These are phyloP conservation scores for Euura lappo DNA, from an alignment of 1,140 invertebrate genomes.

Conservation along the genomic window DNA sequence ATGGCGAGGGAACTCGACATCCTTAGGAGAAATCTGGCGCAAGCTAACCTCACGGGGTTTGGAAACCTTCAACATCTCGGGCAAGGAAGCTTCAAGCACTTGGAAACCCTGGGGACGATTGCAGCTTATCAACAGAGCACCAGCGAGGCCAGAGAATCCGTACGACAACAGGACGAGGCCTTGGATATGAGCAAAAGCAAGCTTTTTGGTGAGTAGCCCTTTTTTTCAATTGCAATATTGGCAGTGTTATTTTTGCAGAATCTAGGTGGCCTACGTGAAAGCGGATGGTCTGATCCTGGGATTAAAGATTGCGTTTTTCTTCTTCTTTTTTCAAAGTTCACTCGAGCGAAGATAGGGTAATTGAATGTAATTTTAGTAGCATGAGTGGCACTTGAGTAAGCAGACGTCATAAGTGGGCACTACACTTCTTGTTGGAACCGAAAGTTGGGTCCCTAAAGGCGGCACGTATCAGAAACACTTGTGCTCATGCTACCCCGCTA, in stretches of 20 bases:
- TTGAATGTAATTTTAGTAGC: constrained; percentile 62
- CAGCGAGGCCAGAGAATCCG: constrained; percentile 41
- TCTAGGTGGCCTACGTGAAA: too few species aligned
- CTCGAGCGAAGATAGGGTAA: constrained; percentile 55
- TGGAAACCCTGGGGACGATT: constrained; percentile 39
- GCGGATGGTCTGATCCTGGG: too few species aligned
- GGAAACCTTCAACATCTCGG: constrained; percentile 30
- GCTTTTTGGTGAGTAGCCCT: constrained; percentile 48
- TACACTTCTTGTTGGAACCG: constrained; percentile 44
- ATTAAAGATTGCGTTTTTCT: too few species aligned
- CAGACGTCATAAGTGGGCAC: constrained; percentile 58
- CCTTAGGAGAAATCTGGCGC: constrained; percentile 48
- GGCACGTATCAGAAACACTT: background rate
- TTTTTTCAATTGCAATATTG: too few species aligned
- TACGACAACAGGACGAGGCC: constrained; percentile 54
- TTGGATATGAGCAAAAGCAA: constrained; percentile 60
- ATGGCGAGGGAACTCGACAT: constrained; percentile 49
- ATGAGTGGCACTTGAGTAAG: constrained; percentile 57
- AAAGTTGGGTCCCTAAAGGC: constrained; percentile 20
- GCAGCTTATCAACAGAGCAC: constrained; percentile 32
- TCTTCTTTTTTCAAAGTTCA: constrained; percentile 47
- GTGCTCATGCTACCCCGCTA: background rate
- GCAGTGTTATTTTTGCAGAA: too few species aligned
- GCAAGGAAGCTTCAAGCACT: constrained; percentile 39
- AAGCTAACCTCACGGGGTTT: constrained; percentile 49